phyloP scores from a whole-genome alignment of 2,888 invertebrate genomes.

The Chirona hameri region DNA sequence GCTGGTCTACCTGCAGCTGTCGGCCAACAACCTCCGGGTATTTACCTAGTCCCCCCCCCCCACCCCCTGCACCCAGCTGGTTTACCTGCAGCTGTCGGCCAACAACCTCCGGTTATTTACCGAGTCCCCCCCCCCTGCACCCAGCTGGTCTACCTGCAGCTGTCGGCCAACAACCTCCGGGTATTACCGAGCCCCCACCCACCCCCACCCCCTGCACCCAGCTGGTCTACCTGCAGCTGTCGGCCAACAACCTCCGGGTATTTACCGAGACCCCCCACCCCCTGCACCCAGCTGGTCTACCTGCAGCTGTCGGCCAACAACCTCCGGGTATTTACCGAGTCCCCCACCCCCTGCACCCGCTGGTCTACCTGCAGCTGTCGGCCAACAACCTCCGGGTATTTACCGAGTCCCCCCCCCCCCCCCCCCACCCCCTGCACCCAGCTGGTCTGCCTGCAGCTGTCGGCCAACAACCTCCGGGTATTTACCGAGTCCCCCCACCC shows the following conservation, averaged over 20 bases:
- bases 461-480: constrained; percentile 40
- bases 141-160: not conserved
- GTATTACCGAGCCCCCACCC: no score
- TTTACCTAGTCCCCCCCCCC: not conserved
- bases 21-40: no score
- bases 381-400: no score
- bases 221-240: constrained; percentile 43
- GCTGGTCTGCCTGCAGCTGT: constrained; percentile 43
- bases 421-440: constrained; percentile 69
- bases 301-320: constrained; percentile 41
- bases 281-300: constrained; percentile 37
- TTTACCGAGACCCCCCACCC: not conserved
- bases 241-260: constrained; percentile 40
- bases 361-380: not conserved
- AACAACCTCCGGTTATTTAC: constrained; percentile 38
- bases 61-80: not conserved
- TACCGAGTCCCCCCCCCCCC: constrained; percentile 46
- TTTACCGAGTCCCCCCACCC: not conserved
- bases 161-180: no score
- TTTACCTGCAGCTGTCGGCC: constrained; percentile 42
- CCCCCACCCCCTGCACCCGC: no score
- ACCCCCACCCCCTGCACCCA: constrained; percentile 69
- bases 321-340: constrained; percentile 36
- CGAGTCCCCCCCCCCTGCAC: no score
- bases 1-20: no score